Base-by-base conservation (phyloP, 2,113 vertebrate species). In the Stigmatopora nigra region DNA sequence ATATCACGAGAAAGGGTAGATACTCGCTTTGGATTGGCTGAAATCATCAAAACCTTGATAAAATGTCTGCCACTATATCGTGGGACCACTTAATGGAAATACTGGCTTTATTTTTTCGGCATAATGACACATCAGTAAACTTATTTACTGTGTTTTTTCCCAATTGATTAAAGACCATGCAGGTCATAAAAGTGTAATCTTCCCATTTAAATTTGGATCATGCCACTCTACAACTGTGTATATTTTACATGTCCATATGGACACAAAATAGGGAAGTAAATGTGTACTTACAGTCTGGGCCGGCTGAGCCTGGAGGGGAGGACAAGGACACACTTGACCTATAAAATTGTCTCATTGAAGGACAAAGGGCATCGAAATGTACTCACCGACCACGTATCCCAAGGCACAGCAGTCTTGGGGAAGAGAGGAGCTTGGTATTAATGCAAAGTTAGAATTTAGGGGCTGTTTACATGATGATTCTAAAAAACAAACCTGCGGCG, bases 361-460 rank as follows among this genome's bases (percentile, higher is more conserved):
- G 22, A 44, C 31, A 9, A 20, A 52, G 1, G 1, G n/a, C 11
- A 20, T 2, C 9, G 15, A 38, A 52, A 13, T 53, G 20, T 13
- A 72, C 94, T 94, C 88, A 98, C 96, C 92, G 94, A 90, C 97
- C 96, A 99, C 20, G 98, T 87, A 71, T 99, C 97, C 97, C 97
- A 99, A 0, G 97, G 94, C 52, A 98, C 88, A 10, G 82, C 82
- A 12, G 93, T 94, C 97, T 99, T 81, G 31, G 76, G 47, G 48
- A 4, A 19, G 77, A 15, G 1, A 51, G 35, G n/a, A 41, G 57
- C 5, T 31, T 12, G 47, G 7, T 46, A 4, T 69, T 44, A 3
- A 44, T n/a, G 47, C 11, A 53, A 22, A 3, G 11, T 22, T 31
- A 31, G 1, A 31, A 31, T 31, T 31, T 31, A 31, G 25, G 25